These are phyloP conservation scores for Talpa occidentalis DNA, from an alignment of 2,113 vertebrate genomes.

Conservation along the genomic window DNA sequence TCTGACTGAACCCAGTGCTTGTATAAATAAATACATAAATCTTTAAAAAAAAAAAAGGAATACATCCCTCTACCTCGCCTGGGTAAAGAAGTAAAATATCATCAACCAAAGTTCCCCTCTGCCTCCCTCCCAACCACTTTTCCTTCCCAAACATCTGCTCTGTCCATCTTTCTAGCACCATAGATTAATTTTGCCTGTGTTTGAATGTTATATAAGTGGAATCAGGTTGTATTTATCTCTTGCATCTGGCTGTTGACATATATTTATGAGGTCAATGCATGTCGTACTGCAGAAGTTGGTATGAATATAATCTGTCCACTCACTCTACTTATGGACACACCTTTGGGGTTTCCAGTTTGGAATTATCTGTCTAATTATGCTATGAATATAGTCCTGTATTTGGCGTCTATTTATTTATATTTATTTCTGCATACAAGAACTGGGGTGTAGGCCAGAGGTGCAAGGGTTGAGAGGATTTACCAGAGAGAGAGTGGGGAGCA, in stretches of 20 bases:
- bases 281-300: background rate
- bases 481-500: too few species aligned
- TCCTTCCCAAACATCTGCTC: background rate
- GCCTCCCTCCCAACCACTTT: background rate
- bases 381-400: background rate
- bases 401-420: background rate
- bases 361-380: background rate
- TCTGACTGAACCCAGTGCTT: too few species aligned
- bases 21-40: too few species aligned
- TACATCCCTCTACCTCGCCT: background rate
- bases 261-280: background rate
- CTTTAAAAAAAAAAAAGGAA: background rate
- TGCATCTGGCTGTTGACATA: background rate
- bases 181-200: background rate
- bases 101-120: background rate
- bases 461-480: too few species aligned
- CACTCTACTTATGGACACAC: background rate
- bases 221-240: background rate
- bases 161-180: background rate
- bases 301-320: background rate
- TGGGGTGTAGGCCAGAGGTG: too few species aligned
- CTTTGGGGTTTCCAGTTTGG: background rate
- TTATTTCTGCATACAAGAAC: too few species aligned
- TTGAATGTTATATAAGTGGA: background rate
- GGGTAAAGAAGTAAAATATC: background rate